Evolutionary conservation across 2,797 vertebrate genomes (phyloP), one percentile per base, ranked within the genome.

Genomic region (Champsocephalus esox): DNA sequence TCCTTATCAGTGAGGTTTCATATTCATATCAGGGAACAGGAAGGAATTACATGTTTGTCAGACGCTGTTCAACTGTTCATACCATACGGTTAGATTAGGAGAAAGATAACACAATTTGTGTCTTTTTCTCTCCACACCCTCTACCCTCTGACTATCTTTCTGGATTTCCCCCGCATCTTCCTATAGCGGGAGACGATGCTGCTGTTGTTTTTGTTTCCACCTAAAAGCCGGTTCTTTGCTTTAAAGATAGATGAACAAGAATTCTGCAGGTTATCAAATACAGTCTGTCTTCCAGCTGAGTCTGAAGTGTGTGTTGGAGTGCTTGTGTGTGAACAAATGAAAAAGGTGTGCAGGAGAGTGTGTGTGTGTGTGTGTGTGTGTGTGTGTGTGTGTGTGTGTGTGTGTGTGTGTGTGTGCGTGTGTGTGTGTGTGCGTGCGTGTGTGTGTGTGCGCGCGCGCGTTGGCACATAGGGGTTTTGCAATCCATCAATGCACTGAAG

Each of bases 31-130:
- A 70, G 57, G 1, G 28, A 75, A 66, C n/a, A 32, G 43, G 70
- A 73, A 2, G 14, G 44, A 68, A 68, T 76, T 58, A 38, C 24
- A 44, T 77, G 73, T 73, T 82, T 70, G 67, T 79, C 63, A 17
- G 24, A 72, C 84, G 64, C 80, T 76, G 64, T 75, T 17, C 78
- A 88, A 78, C 77, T 86, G 74, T 74, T 85, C 69, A 49, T 58
- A 61, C 76, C 64, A 50, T 73, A 32, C 68, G 51, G 70, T 87
- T 54, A 70, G 75, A 83, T 51, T 56, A 77, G 57, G 66, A 72
- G 77, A 82, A 73, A 44, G 66, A 84, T 68, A 85, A 66, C 71
- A 77, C 75, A 82, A 56, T 58, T 71, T 81, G 73, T 80, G 68
- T 76, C 73, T 75, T 1, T 81, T 13, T 63, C 61, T 54, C 50